These are phyloP conservation scores for Capricornis sumatraensis DNA, from an alignment of 2,113 vertebrate genomes.

Conservation along the genomic window DNA sequence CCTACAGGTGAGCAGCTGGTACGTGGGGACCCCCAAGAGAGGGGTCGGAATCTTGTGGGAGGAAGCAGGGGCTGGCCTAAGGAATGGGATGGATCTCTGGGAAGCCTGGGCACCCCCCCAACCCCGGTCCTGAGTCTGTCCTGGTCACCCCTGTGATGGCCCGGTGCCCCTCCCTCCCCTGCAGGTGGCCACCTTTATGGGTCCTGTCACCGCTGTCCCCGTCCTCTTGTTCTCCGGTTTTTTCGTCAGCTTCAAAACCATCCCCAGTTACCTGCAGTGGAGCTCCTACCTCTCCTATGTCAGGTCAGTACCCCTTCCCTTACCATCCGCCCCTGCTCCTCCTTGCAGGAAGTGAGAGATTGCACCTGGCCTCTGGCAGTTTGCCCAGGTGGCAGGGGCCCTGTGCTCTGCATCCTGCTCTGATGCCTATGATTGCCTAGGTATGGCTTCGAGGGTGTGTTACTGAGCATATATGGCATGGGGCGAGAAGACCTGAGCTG, in stretches of 20 bases:
- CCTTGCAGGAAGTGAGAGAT: background rate
- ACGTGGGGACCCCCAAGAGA: background rate
- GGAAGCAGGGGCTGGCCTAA: background rate
- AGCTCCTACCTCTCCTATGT: conserved; percentile 98
- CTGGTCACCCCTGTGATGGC: background rate
- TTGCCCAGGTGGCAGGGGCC: background rate
- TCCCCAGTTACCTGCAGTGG: conserved; percentile 98
- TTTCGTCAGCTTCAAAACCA: conserved; percentile 99
- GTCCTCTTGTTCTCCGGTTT: conserved; percentile 98
- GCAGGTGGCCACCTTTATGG: conserved; percentile 97
- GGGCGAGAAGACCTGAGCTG: conserved; percentile 92
- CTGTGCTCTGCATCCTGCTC: background rate
- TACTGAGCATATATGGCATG: conserved; percentile 98
- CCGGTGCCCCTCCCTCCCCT: background rate
- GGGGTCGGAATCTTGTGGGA: background rate
- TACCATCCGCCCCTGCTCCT: background rate
- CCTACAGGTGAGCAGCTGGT: conserved; percentile 84
- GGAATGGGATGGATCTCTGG: background rate
- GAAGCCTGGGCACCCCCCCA: background rate
- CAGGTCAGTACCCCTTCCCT: conserved; percentile 80
- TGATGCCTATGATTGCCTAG: conserved; percentile 68
- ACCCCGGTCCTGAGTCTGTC: background rate
- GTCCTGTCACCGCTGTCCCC: conserved; percentile 95
- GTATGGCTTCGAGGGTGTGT: conserved; percentile 97
- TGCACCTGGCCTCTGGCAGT: background rate